Percentiles rank a stretch among this genome's conserved stretches.
Evolutionary conservation across 2,797 vertebrate species (phyloP).

Genomic region (Vespertilio murinus): DNA sequence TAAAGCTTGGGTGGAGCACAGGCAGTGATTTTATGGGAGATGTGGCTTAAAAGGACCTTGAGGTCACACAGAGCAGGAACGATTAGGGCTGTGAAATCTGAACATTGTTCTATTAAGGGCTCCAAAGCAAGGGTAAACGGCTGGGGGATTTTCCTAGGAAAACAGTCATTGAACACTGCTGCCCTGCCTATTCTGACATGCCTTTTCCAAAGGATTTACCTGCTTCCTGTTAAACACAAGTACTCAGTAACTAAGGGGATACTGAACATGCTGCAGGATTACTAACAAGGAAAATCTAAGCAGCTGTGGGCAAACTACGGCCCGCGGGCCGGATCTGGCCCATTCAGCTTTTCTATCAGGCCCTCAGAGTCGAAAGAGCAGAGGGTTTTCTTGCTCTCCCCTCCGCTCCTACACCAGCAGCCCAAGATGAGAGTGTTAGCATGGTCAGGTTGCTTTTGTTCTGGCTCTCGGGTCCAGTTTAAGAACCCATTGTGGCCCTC

Average conservation of each 20-base stretch:
- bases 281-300: neutral
- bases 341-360: too few species aligned
- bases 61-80: neutral
- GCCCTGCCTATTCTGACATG: too few species aligned
- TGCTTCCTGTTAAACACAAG: neutral
- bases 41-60: neutral
- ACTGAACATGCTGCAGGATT: neutral
- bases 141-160: neutral
- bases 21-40: neutral
- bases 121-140: neutral
- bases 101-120: neutral
- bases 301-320: too few species aligned
- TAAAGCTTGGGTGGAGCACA: neutral
- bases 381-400: too few species aligned
- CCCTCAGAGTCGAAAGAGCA: too few species aligned
- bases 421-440: too few species aligned
- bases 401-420: too few species aligned
- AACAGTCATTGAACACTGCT: neutral
- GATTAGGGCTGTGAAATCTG: neutral
- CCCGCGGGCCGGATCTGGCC: too few species aligned
- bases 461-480: too few species aligned
- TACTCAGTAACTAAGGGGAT: neutral
- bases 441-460: too few species aligned
- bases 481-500: too few species aligned
- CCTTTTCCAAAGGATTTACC: neutral